These are phyloP conservation scores for Lacerta bilineata DNA, from an alignment of 2,797 vertebrate species.

Conservation along the genomic window DNA sequence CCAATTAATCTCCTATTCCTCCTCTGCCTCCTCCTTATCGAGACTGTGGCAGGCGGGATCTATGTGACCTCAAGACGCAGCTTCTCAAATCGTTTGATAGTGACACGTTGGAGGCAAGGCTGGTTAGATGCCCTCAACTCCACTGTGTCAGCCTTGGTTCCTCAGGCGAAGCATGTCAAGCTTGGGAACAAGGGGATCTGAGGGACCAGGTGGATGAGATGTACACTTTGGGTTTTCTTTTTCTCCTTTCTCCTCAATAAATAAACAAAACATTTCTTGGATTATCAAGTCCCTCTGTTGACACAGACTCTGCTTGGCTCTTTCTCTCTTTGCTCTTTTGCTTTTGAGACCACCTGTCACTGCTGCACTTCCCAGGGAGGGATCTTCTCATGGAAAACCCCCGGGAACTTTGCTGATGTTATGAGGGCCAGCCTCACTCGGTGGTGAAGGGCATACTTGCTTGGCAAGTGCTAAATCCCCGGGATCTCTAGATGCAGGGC, in stretches of 20 bases:
- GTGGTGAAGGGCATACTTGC: neutral
- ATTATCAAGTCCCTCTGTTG: neutral
- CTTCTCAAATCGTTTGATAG: neutral
- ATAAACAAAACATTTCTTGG: neutral
- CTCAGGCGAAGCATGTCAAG: neutral
- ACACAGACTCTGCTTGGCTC: neutral
- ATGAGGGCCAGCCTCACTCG: neutral
- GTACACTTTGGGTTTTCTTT: neutral
- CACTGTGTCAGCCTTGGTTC: neutral
- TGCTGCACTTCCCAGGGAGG: neutral
- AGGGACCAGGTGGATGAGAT: neutral
- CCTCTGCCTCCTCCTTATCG: neutral
- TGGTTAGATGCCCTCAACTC: neutral
- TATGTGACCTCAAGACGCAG: neutral
- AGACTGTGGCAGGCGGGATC: neutral
- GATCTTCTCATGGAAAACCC: neutral
- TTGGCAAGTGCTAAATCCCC: neutral
- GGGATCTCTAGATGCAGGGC: neutral
- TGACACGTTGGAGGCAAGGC: neutral
- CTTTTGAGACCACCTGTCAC: neutral
- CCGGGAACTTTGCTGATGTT: neutral
- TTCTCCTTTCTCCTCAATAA: constrained; percentile 4
- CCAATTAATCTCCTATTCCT: too few species aligned
- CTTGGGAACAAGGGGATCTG: neutral
- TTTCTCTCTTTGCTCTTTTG: neutral